Evolutionary conservation across 2,888 invertebrate species (phyloP).

Genomic region (Sinohyriopsis cumingii): DNA sequence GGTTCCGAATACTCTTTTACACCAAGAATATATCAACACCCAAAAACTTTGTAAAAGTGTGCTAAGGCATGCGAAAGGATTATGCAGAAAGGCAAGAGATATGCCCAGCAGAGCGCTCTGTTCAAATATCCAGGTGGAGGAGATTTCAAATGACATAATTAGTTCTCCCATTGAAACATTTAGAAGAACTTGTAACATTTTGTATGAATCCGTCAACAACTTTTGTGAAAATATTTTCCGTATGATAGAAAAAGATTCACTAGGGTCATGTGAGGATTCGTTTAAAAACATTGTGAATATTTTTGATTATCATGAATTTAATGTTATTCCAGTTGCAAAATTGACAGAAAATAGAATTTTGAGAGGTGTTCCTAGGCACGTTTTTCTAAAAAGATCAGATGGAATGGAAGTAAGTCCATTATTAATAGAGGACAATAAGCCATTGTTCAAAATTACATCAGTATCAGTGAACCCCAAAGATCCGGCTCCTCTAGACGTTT

Average conservation of each 20-base stretch:
- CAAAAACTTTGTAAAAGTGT: background rate
- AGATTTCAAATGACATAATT: background rate
- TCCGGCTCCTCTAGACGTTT: slow-evolving; percentile 29
- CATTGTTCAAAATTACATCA: slow-evolving; percentile 22
- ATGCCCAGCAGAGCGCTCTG: background rate
- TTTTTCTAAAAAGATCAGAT: slow-evolving; percentile 5
- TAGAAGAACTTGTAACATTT: background rate
- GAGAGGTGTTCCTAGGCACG: background rate
- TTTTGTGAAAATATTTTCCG: background rate
- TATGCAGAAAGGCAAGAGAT: background rate
- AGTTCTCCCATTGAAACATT: background rate
- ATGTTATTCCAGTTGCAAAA: slow-evolving; percentile 6
- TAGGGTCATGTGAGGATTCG: slow-evolving; percentile 1
- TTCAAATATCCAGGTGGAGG: background rate
- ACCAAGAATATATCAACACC: background rate
- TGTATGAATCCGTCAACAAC: background rate
- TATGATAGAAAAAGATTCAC: background rate
- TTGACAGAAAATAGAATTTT: slow-evolving; percentile 7
- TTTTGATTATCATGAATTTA: slow-evolving; percentile 11
- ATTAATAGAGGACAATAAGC: slow-evolving; percentile 14
- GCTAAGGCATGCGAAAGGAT: background rate
- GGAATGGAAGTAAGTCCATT: slow-evolving; percentile 4
- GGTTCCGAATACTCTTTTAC: background rate
- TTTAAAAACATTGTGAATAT: slow-evolving; percentile 13
- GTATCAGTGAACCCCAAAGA: slow-evolving; percentile 25